Evolutionary conservation across 2,888 invertebrate species (phyloP).

Genomic region (Andrena bucephala): DNA sequence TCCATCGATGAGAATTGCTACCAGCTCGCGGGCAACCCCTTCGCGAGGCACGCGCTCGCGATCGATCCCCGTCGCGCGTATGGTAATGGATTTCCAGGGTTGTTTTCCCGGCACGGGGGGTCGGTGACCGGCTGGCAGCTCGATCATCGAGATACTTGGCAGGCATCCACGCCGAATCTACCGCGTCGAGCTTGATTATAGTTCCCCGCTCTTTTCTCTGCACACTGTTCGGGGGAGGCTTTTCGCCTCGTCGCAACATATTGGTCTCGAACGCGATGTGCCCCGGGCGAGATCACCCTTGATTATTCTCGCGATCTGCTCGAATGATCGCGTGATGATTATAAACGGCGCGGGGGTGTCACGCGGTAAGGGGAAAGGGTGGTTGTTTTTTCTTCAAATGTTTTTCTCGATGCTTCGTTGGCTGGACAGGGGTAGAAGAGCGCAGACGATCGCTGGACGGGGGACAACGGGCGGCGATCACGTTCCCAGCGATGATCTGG

Average conservation of each 20-base stretch:
- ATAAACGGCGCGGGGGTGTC: conserved; percentile 19
- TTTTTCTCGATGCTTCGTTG: background rate
- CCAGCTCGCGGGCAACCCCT: background rate
- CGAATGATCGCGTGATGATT: conserved; percentile 36
- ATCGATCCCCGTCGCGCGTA: conserved; percentile 2
- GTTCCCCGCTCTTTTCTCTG: background rate
- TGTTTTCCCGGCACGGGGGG: conserved; percentile 43
- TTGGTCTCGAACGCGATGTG: conserved; percentile 6
- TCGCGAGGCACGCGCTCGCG: background rate
- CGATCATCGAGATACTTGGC: conserved; percentile 58
- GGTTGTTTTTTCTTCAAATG: background rate
- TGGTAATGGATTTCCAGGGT: conserved; percentile 12
- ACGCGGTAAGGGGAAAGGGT: conserved; percentile 22
- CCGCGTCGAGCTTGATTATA: conserved; percentile 27
- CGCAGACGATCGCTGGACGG: conserved; percentile 28
- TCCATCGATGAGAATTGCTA: background rate
- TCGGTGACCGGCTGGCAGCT: conserved; percentile 48
- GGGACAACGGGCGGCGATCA: conserved; percentile 36
- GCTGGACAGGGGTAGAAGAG: conserved; percentile 3
- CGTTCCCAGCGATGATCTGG: conserved; percentile 56
- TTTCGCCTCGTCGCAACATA: background rate
- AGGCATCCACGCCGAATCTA: conserved; percentile 42
- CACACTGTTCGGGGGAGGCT: conserved; percentile 1
- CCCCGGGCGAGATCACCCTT: conserved; percentile 17
- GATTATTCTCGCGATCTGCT: conserved; percentile 21